Conservation (phyloP, 2,113 vertebrate species). For the Suncus etruscus region DNA sequence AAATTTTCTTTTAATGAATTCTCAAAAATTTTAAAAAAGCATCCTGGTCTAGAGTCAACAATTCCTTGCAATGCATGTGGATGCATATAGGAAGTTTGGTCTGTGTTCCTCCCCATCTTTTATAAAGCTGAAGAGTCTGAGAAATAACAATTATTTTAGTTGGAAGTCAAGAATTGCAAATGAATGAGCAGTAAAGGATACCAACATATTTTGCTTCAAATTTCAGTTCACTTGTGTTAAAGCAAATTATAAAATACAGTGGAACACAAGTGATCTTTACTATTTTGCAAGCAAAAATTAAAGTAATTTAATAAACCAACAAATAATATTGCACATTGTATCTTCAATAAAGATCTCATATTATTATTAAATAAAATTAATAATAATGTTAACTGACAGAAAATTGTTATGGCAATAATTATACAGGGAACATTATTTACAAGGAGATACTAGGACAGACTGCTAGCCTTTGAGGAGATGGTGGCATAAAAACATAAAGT, state of each 20-base stretch:
- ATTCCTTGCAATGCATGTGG: neutral
- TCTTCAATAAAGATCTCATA: constrained; percentile 61
- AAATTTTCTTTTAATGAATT: constrained; percentile 41
- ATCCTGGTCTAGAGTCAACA: neutral
- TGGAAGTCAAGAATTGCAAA: constrained; percentile 67
- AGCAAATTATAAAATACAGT: constrained; percentile 67
- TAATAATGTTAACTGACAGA: constrained; percentile 55
- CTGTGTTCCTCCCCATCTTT: constrained; percentile 38
- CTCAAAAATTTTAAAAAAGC: constrained; percentile 9
- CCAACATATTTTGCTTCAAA: constrained; percentile 72
- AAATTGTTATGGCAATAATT: constrained; percentile 33
- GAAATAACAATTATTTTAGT: constrained; percentile 53
- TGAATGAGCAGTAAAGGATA: constrained; percentile 61
- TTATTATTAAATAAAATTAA: constrained; percentile 71
- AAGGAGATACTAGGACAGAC: neutral
- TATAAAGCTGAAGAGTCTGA: constrained; percentile 56
- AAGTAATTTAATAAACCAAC: constrained; percentile 73
- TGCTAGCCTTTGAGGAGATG: neutral
- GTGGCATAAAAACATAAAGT: neutral
- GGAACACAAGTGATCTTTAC: constrained; percentile 78
- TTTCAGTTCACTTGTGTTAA: constrained; percentile 57
- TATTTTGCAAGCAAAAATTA: constrained; percentile 74
- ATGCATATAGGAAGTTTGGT: neutral
- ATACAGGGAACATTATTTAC: neutral
- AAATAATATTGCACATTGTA: constrained; percentile 72